phyloP scores from a whole-genome alignment of 1,140 invertebrate genomes.

The Monomorium pharaonis region DNA sequence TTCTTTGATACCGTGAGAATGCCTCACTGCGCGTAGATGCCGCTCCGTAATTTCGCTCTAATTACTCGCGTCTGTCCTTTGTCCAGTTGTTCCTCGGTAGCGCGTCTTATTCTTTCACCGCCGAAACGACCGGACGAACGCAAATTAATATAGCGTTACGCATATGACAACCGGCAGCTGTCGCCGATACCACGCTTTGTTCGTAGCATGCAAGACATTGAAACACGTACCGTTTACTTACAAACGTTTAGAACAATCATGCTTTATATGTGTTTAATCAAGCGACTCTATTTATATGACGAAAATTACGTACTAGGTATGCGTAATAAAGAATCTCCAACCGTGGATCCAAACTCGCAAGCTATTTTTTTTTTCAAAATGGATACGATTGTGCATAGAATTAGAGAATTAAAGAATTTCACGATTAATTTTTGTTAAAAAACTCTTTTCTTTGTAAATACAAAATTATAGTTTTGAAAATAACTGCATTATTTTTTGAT shows the following conservation, averaged over 20 bases:
- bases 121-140: conserved; percentile 14
- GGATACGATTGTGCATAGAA: too few relatives aligned
- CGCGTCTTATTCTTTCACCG: neutral
- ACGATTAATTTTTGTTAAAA: neutral
- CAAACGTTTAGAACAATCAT: neutral
- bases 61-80: conserved; percentile 29
- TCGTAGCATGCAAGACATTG: neutral
- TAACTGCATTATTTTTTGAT: neutral
- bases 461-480: neutral
- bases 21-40: neutral
- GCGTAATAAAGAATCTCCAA: too few relatives aligned
- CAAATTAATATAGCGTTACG: conserved; percentile 41
- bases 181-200: conserved; percentile 8
- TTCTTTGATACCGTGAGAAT: conserved; percentile 29
- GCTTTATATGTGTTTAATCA: neutral
- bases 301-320: neutral
- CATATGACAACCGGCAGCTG: conserved; percentile 45
- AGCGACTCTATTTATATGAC: neutral
- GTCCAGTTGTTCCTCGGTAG: neutral
- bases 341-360: neutral
- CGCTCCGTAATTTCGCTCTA: conserved; percentile 28
- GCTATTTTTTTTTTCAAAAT: neutral
- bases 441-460: neutral
- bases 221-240: neutral
- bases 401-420: neutral